Evolutionary conservation across 2,888 invertebrate genomes (phyloP), one percentile per base, ranked within the genome.

Genomic region (Amblyjoppa fuscipennis): DNA sequence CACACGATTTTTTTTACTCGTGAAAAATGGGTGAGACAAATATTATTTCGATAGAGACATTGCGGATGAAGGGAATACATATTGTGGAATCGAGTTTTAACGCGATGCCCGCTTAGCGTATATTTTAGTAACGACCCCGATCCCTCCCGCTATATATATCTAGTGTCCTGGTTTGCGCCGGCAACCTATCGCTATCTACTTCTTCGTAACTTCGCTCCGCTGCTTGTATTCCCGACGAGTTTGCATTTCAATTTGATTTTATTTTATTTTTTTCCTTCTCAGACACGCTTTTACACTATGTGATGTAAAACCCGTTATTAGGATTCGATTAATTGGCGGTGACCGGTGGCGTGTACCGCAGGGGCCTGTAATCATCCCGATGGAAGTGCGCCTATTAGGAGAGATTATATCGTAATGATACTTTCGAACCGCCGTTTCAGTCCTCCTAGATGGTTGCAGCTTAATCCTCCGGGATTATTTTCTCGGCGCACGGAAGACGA

Each of bases 81-180:
- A 92, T 90, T 88, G 90, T 90, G 89, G 90, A 92, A 92, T 92
- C 89, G 91, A 89, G 90, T 90, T 83, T 92, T 91, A 89, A 91
- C 87, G 89, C 89, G 91, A 90, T 91, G 89, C 88, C 91, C 87
- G 91, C 93, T 93, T 92, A 89, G 92, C 89, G 93, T 94, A 93
- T 94, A 94, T 94, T 94, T 94, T 93, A 91, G 94, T 94, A 94
- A 90, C 93, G 94, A 94, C 94, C 94, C 93, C 94, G 92, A 93
- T 94, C 92, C 90, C 92, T 91, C 91, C 87, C 85, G 90, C 93
- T 93, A 93, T 93, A 93, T 94, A 93, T 93, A 93, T 92, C 92
- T 91, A 87, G 90, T 91, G 94, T 92, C 93, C 94, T 91, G 94
- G 91, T 93, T 94, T 92, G 91, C 89, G 73, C 28, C 41, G 53